Evolutionary conservation across 1,140 invertebrate species (phyloP), one percentile per base, ranked within the genome.

Genomic region (Uloborus diversus): DNA sequence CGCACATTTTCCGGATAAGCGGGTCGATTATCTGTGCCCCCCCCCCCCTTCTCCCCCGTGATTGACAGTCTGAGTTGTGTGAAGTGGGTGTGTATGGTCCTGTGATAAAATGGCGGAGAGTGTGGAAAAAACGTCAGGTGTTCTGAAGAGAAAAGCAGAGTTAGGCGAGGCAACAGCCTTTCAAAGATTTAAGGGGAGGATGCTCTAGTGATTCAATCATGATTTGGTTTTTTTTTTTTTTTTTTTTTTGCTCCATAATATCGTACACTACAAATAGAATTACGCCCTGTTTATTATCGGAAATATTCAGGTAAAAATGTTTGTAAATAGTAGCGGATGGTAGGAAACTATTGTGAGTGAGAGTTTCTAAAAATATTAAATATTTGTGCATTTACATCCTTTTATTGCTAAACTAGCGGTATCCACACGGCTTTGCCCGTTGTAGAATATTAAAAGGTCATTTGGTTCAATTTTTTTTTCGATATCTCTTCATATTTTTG

Each of bases 41-140:
- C 56, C 56, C 1, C 32, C 33, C 42, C 32, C 32, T 28, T n/a
- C 56, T 28, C 1, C 32, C 33, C 42, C 32, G 33, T 75, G 71
- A 75, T 49, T 75, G 71, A 75, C 71, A 75, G 71, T 3, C 28
- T 17, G 13, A 17, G 9, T 51, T 42, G 23, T 33, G 47, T 64
- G 56, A 75, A 75, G 71, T 64, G 71, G 71, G 57, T 61, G 59
- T 75, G 28, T 57, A 62, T n/a, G 71, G 71, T 30, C 59, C 35
- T 11, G 32, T n/a, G 57, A 47, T 75, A 51, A 75, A 75, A 57
- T 64, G 59, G 71, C 37, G 28, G 28, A 23, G 56, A 75, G 71
- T 75, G 71, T 75, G 71, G 71, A 61, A 64, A 75, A 75, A 75
- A 75, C 71, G 71, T 75, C 71, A 75, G 71, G 71, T 75, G 70